Evolutionary conservation across 2,888 invertebrate genomes (phyloP).

Genomic region (Petrolisthes manimaculis): DNA sequence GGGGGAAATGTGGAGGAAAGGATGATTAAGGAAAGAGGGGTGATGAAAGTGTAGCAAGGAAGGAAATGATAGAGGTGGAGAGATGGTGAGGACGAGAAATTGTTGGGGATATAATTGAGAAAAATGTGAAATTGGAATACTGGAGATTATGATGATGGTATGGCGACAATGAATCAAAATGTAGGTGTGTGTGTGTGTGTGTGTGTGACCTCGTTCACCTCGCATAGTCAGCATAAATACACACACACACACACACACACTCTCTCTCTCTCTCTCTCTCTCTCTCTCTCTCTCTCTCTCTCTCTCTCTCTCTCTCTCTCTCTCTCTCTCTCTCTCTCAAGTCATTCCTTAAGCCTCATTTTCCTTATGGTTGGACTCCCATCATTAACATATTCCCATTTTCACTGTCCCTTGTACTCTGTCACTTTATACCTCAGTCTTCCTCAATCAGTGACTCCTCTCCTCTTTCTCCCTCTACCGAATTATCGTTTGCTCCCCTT

Average conservation of each 20-base stretch:
- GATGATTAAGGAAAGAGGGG: neutral
- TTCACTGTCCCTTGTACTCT: neutral
- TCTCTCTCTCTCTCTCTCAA: constrained; percentile 20
- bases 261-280: neutral
- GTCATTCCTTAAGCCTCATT: neutral
- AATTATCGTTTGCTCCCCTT: too few species aligned
- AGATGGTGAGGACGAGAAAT: neutral
- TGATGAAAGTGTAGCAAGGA: neutral
- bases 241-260: neutral
- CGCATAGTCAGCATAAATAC: neutral
- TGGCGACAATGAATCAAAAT: too few species aligned
- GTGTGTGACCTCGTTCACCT: too few species aligned
- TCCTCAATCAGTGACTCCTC: too few species aligned
- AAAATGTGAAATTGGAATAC: neutral
- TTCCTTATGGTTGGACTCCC: neutral
- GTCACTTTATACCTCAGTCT: too few species aligned
- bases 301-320: neutral
- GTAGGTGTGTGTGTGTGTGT: too few species aligned
- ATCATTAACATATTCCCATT: neutral
- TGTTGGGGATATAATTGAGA: neutral
- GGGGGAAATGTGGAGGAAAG: neutral
- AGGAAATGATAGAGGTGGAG: neutral
- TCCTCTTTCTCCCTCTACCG: too few species aligned
- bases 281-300: neutral
- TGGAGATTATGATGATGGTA: too few species aligned